These are phyloP conservation scores for Raillietiella orientalis DNA, from an alignment of 2,888 invertebrate genomes.

Conservation along the genomic window DNA sequence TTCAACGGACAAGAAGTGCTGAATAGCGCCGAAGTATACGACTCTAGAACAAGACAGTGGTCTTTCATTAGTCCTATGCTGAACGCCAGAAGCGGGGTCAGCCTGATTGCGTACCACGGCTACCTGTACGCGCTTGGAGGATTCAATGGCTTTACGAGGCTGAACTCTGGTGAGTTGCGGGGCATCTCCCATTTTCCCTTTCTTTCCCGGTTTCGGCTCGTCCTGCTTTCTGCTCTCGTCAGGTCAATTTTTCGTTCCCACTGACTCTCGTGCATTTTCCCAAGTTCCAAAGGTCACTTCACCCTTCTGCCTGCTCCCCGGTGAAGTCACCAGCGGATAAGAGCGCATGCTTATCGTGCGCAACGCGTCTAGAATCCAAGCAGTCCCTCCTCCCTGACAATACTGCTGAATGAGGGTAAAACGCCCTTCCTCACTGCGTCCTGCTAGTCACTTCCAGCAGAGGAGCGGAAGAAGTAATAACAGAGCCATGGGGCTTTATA, in stretches of 20 bases:
- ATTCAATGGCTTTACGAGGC: slow-evolving; percentile 34
- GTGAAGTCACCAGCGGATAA: no score
- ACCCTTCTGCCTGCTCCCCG: no score
- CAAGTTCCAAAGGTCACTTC: no score
- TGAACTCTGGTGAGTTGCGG: slow-evolving; percentile 28
- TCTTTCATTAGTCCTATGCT: slow-evolving; percentile 31
- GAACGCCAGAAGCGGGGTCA: slow-evolving; percentile 38
- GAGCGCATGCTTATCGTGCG: no score
- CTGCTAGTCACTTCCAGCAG: no score
- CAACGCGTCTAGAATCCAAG: no score
- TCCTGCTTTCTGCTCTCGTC: not conserved
- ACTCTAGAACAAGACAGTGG: slow-evolving; percentile 34
- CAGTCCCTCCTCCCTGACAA: no score
- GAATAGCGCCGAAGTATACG: slow-evolving; percentile 36
- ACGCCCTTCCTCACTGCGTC: no score
- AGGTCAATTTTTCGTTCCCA: not conserved
- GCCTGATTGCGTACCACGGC: slow-evolving; percentile 28
- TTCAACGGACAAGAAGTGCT: slow-evolving; percentile 45
- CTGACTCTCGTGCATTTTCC: no score
- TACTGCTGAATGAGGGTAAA: no score
- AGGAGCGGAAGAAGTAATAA: no score
- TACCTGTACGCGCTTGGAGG: slow-evolving; percentile 44
- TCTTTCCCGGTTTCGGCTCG: not conserved
- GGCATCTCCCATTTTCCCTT: not conserved
- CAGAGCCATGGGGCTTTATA: no score